Evolutionary conservation across 2,888 invertebrate genomes (phyloP).

Genomic region (Plusia festucae): DNA sequence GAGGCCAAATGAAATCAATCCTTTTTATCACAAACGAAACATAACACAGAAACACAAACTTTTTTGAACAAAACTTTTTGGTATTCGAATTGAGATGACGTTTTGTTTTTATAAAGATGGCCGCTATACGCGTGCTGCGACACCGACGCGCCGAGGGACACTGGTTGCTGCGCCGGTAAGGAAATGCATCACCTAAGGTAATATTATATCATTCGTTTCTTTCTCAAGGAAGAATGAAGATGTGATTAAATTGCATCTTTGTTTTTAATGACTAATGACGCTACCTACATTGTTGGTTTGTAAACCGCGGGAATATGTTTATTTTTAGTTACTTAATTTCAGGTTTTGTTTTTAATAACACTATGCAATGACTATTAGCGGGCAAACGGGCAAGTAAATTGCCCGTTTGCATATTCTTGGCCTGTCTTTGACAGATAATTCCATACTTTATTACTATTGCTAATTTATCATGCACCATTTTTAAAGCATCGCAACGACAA

Average conservation of each 20-base stretch:
- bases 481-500: no score
- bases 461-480: no score
- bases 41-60: constrained; percentile 5
- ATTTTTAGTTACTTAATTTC: background rate
- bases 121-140: constrained; percentile 71
- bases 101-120: constrained; percentile 62
- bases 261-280: constrained; percentile 26
- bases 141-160: constrained; percentile 73
- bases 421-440: background rate
- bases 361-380: no score
- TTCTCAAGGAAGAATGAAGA: constrained; percentile 46
- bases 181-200: constrained; percentile 52
- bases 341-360: background rate
- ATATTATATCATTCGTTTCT: constrained; percentile 41
- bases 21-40: background rate
- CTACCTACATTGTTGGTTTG: background rate
- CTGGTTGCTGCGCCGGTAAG: constrained; percentile 65
- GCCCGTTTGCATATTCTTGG: background rate
- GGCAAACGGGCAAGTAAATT: no score
- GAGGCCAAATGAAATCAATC: background rate
- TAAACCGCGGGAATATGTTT: constrained; percentile 12
- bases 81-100: constrained; percentile 36
- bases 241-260: constrained; percentile 32
- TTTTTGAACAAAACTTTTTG: constrained; percentile 27
- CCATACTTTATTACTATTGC: no score